Evolutionary conservation across 2,113 vertebrate genomes (phyloP), one percentile per base, ranked within the genome.

Genomic region (Maccullochella peelii): DNA sequence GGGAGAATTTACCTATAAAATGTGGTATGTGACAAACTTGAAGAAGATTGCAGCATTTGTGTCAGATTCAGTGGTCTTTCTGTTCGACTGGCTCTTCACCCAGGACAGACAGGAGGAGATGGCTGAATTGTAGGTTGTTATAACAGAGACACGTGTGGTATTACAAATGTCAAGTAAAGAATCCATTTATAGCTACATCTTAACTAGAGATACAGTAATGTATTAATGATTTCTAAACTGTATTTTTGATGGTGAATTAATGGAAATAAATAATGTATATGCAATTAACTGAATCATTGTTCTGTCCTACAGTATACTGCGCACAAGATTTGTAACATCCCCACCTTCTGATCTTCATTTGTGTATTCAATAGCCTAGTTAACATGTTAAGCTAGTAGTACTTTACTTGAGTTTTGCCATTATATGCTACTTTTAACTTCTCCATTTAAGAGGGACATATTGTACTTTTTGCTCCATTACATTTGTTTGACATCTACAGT

Each of bases 21-120:
- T 94, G 5, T 96, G 94, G 94, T 95, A 94, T 20, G 68, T 96
- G 84, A 92, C 84, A 25, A 91, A 91, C 12, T 5, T 87, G 62
- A 89, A 70, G 21, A 94, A 88, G 79, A 82, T 94, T 40, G 44
- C 23, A 44, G 80, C 76, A 40, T 94, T 89, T 70, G 44, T 92
- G 44, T 49, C 73, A 8, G 88, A 95, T n/a, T 70, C 27, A 0
- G 38, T 90, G 27, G 70, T 73, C 20, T 90, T 59, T 76, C 49
- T 96, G 9, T 77, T 93, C 2, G 18, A 86, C 8, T 95, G 85
- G 85, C 86, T 96, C 18, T 88, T 94, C 50, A 86, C 75, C 0
- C 92, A 94, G 76, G 93, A 95, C 10, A 86, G 84, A 36, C 79
- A 92, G 6, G 94, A 95, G 83, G 83, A 94, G 63, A 14, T 91